Conservation (phyloP, 2,888 invertebrate species). For the Pollenia angustigena region DNA sequence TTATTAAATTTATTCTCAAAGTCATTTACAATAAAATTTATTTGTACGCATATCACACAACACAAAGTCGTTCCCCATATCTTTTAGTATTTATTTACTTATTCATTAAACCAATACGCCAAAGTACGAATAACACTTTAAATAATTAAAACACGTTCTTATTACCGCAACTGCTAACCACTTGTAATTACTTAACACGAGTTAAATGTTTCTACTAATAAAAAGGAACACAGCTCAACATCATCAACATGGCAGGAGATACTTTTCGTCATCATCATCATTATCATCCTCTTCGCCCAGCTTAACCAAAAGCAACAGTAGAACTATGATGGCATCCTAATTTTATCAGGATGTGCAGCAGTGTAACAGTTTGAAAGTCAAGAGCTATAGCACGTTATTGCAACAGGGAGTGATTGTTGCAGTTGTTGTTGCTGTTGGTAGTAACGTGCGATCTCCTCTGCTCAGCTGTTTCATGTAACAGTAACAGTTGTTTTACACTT, state of each 20-base stretch:
- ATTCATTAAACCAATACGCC: slow-evolving; percentile 57
- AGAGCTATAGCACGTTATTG: slow-evolving; percentile 57
- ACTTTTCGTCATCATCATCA: background rate
- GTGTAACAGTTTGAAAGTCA: slow-evolving; percentile 57
- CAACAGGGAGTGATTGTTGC: slow-evolving; percentile 43
- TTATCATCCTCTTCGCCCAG: slow-evolving; percentile 16
- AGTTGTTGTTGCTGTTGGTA: background rate
- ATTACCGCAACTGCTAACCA: slow-evolving; percentile 59
- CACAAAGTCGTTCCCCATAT: background rate
- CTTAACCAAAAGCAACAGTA: background rate
- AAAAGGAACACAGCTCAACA: slow-evolving; percentile 48
- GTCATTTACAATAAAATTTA: background rate
- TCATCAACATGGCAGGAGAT: slow-evolving; percentile 12
- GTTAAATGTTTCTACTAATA: slow-evolving; percentile 49
- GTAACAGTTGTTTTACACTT: slow-evolving; percentile 64
- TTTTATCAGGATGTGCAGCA: slow-evolving; percentile 48
- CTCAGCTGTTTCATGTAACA: slow-evolving; percentile 56
- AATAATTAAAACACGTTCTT: slow-evolving; percentile 68
- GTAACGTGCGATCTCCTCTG: slow-evolving; percentile 38
- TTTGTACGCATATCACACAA: background rate
- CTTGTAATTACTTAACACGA: slow-evolving; percentile 71
- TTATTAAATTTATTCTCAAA: too few relatives aligned
- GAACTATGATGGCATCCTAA: slow-evolving; percentile 31
- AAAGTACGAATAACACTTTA: slow-evolving; percentile 63
- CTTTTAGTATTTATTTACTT: slow-evolving; percentile 15